These are phyloP conservation scores for Drosophila melanica DNA, from an alignment of 1,140 invertebrate genomes.

Conservation along the genomic window DNA sequence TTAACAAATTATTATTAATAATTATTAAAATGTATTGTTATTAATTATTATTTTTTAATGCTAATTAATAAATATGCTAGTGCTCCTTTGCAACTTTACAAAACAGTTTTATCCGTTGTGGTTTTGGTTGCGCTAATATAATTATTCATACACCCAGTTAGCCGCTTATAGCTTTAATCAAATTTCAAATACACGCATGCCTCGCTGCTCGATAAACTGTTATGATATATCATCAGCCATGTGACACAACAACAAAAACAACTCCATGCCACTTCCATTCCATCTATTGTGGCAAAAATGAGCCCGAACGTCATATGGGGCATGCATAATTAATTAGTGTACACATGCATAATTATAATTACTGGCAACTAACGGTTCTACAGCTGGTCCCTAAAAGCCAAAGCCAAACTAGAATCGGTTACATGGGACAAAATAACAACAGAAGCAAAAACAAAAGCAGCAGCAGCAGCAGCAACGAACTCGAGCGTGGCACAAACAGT, in stretches of 20 bases:
- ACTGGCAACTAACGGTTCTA: constrained; percentile 26
- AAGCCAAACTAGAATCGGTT: constrained; percentile 15
- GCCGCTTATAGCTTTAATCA: constrained; percentile 9
- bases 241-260: constrained; percentile 10
- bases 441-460: constrained; percentile 15
- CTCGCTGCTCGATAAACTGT: constrained; percentile 11
- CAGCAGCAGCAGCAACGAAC: constrained; percentile 6
- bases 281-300: constrained; percentile 24
- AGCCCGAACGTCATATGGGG: constrained; percentile 38
- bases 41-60: too few relatives aligned
- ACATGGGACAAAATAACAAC: constrained; percentile 11
- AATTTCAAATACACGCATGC: constrained; percentile 2
- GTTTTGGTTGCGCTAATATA: constrained; percentile 9
- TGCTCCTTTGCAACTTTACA: too few relatives aligned
- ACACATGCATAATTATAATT: constrained; percentile 64
- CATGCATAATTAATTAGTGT: constrained; percentile 59
- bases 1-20: too few relatives aligned
- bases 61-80: too few relatives aligned
- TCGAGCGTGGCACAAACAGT: constrained; percentile 25
- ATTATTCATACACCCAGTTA: constrained; percentile 18
- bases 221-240: constrained; percentile 30
- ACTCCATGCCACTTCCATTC: background rate
- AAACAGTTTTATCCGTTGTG: background rate
- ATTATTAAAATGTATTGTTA: too few relatives aligned
- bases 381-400: constrained; percentile 7